phyloP scores from a whole-genome alignment of 1,140 invertebrate genomes.

The Neoseiulus cucumeris region DNA sequence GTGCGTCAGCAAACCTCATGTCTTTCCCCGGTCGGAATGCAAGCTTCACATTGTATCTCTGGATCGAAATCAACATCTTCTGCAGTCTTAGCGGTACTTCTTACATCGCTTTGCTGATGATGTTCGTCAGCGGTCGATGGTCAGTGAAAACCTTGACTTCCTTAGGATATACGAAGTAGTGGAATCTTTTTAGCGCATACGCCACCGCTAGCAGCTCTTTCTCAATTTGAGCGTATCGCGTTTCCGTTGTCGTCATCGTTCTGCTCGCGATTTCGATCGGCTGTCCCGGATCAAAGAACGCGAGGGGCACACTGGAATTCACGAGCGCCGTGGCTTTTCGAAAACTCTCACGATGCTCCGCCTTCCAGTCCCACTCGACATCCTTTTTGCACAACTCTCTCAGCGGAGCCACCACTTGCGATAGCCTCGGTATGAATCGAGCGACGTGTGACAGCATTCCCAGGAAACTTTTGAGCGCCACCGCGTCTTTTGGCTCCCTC shows the following conservation, averaged over 20 bases:
- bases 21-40: too few relatives aligned
- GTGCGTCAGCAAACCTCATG: background rate
- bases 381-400: too few relatives aligned
- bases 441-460: too few relatives aligned
- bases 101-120: constrained; percentile 27
- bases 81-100: constrained; percentile 27
- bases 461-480: too few relatives aligned
- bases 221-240: too few relatives aligned
- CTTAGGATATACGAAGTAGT: constrained; percentile 28
- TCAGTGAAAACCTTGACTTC: constrained; percentile 31
- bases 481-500: too few relatives aligned
- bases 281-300: constrained; percentile 24
- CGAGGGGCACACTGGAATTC: constrained; percentile 27
- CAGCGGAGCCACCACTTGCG: too few relatives aligned
- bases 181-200: constrained; percentile 27
- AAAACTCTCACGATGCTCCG: too few relatives aligned
- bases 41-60: constrained; percentile 28
- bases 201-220: constrained; percentile 32
- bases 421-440: too few relatives aligned
- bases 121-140: constrained; percentile 29
- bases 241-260: constrained; percentile 23
- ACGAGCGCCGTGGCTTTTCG: constrained; percentile 26
- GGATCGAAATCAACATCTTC: constrained; percentile 27
- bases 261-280: constrained; percentile 24
- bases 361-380: too few relatives aligned